A percentile compares a stretch with the other conserved stretches of the same genome.
phyloP scores from a whole-genome alignment of 2,113 vertebrate genomes.

The Alectura lathami region DNA sequence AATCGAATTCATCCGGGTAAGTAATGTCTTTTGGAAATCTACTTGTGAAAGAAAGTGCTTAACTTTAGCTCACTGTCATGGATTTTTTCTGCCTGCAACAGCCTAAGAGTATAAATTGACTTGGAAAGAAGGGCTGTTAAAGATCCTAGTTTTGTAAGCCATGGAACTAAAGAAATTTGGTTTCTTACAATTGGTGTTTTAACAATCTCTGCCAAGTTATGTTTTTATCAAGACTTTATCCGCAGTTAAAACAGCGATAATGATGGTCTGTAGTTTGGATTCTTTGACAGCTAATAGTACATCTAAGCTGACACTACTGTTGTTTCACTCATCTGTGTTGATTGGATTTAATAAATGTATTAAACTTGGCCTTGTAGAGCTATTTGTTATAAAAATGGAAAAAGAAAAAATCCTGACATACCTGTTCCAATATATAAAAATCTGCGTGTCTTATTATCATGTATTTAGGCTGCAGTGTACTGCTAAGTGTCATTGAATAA shows the following conservation, averaged over 20 bases:
- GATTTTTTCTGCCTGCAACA: background rate
- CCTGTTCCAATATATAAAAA: background rate
- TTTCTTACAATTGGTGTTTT: background rate
- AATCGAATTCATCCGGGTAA: slow-evolving; percentile 93
- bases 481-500: background rate
- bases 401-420: background rate
- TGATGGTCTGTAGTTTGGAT: background rate
- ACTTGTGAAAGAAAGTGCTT: background rate
- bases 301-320: background rate
- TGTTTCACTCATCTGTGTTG: background rate
- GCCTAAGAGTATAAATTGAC: background rate
- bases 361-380: background rate
- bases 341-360: background rate
- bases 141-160: background rate
- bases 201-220: background rate
- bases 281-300: background rate
- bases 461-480: background rate
- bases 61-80: too few species aligned
- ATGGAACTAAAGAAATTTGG: background rate
- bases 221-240: background rate
- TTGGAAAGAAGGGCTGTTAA: background rate
- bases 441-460: background rate
- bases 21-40: slow-evolving; percentile 22
- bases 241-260: background rate
- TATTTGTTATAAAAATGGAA: background rate